These are phyloP conservation scores for Eupithecia vulgata DNA, from an alignment of 2,888 invertebrate genomes.

Conservation along the genomic window DNA sequence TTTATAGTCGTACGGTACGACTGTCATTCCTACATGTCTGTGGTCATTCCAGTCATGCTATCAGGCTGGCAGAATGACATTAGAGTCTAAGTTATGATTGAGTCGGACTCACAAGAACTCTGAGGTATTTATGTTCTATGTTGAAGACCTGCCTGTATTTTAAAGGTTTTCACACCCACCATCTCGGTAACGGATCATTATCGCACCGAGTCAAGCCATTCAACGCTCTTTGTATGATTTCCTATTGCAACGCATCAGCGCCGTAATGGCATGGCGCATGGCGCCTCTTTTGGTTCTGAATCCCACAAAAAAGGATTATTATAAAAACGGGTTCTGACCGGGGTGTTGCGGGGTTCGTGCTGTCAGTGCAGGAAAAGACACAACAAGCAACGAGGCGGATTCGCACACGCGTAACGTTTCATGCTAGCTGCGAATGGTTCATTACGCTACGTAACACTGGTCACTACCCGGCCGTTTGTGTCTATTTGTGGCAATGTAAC, in stretches of 20 bases:
- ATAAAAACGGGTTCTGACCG: too few relatives aligned
- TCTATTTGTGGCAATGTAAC: too few relatives aligned
- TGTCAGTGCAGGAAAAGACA: too few relatives aligned
- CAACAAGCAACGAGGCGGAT: too few relatives aligned
- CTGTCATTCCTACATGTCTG: slow-evolving; percentile 40
- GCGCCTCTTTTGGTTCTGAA: background rate
- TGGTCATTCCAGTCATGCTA: slow-evolving; percentile 14
- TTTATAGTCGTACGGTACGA: slow-evolving; percentile 72
- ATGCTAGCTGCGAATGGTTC: too few relatives aligned
- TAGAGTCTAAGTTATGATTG: slow-evolving; percentile 77
- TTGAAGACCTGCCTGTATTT: background rate
- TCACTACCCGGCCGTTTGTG: too few relatives aligned
- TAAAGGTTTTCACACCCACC: background rate
- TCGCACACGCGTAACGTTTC: too few relatives aligned
- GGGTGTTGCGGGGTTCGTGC: too few relatives aligned
- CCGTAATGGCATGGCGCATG: background rate
- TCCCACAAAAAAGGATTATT: background rate
- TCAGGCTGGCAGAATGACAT: slow-evolving; percentile 54
- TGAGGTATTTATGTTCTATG: background rate
- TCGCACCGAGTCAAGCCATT: background rate
- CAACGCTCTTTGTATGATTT: background rate
- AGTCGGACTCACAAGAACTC: slow-evolving; percentile 49
- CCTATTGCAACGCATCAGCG: background rate
- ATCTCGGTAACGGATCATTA: background rate
- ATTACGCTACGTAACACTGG: too few relatives aligned